Evolutionary conservation across 2,113 vertebrate species (phyloP).

Genomic region (Corvus hawaiiensis): DNA sequence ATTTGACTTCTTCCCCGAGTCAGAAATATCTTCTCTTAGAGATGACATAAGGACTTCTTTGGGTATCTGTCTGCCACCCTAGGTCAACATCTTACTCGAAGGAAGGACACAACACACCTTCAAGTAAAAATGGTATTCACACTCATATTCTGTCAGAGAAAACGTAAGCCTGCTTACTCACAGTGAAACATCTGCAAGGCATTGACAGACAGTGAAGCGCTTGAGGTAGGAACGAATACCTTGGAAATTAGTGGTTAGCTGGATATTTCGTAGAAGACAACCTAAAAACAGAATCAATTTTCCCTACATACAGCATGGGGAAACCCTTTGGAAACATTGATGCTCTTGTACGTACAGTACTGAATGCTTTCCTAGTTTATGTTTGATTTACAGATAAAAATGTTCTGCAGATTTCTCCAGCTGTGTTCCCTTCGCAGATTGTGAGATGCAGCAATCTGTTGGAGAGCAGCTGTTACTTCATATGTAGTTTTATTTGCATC

Average conservation of each 20-base stretch:
- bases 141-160: neutral
- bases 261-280: neutral
- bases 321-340: neutral
- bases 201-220: neutral
- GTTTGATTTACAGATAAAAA: constrained; percentile 66
- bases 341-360: neutral
- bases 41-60: neutral
- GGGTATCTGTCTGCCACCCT: neutral
- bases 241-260: neutral
- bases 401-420: constrained; percentile 55
- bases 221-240: neutral
- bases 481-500: constrained; percentile 63
- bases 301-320: neutral
- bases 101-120: neutral
- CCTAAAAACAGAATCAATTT: neutral
- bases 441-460: constrained; percentile 36
- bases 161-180: neutral
- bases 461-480: constrained; percentile 67
- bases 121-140: neutral
- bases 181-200: neutral
- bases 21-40: neutral
- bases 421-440: constrained; percentile 53
- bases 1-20: neutral
- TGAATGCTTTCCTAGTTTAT: constrained; percentile 35
- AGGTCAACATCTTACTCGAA: neutral